A percentile compares a stretch with the other conserved stretches of the same genome.
Evolutionary conservation across 2,888 invertebrate genomes (phyloP).

Genomic region (Hydropsyche betteni): DNA sequence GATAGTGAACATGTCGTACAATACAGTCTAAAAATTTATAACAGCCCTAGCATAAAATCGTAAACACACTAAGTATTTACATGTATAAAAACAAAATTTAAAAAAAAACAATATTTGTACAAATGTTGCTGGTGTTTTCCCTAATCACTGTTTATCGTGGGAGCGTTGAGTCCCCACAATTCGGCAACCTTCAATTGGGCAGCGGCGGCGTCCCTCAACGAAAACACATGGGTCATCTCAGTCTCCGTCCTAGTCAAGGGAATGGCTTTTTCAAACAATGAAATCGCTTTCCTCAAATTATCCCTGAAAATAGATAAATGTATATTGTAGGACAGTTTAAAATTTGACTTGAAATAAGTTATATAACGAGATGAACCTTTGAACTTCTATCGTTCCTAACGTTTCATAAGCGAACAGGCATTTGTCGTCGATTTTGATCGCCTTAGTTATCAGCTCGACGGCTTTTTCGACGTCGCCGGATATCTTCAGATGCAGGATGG

Average conservation of each 20-base stretch:
- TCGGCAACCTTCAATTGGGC: conserved; percentile 86
- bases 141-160: conserved; percentile 51
- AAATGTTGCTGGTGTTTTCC: conserved; percentile 15
- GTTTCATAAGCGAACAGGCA: conserved; percentile 97
- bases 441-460: conserved; percentile 79
- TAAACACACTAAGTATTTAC: neutral
- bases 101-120: conserved; percentile 16
- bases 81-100: conserved; percentile 10
- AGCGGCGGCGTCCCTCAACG: conserved; percentile 87
- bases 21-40: conserved; percentile 14
- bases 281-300: conserved; percentile 82
- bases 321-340: too few species aligned
- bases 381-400: conserved; percentile 93
- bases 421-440: conserved; percentile 87
- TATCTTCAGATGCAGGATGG: conserved; percentile 84
- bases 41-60: conserved; percentile 9
- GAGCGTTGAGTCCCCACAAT: conserved; percentile 73
- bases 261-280: conserved; percentile 89
- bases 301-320: conserved; percentile 70
- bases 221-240: conserved; percentile 91
- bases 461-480: conserved; percentile 84
- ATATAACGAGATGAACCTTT: conserved; percentile 69
- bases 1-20: conserved; percentile 14
- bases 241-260: conserved; percentile 83
- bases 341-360: neutral